Evolutionary conservation across 2,797 vertebrate genomes (phyloP).

Genomic region (Tokudaia muenninki): DNA sequence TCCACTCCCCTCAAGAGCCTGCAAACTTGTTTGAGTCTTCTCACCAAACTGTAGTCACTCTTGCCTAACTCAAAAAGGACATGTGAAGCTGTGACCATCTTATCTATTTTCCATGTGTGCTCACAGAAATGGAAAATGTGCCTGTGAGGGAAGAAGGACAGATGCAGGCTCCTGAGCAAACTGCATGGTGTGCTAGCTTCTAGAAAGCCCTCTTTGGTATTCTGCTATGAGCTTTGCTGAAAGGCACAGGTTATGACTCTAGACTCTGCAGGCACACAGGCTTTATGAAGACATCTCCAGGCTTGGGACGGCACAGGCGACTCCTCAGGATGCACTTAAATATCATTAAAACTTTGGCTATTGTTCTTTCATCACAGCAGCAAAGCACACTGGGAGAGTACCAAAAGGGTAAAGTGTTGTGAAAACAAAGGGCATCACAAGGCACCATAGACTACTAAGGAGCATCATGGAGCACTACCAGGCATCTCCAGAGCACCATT

Average conservation of each 20-base stretch:
- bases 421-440: background rate
- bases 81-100: no score
- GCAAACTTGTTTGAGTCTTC: background rate
- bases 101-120: background rate
- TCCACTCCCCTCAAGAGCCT: background rate
- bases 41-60: background rate
- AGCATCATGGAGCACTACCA: no score
- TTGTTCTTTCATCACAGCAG: background rate
- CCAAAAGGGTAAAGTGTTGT: background rate
- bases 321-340: background rate
- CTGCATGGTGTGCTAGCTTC: background rate
- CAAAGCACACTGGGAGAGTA: background rate
- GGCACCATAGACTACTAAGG: background rate
- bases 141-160: background rate
- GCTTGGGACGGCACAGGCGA: background rate
- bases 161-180: background rate
- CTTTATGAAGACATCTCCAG: slow-evolving; percentile 22
- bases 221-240: background rate
- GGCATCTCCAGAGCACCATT: background rate
- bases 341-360: background rate
- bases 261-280: background rate
- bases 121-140: background rate
- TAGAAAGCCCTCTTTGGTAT: background rate
- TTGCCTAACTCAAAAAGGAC: background rate
- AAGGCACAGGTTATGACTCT: background rate